These are phyloP conservation scores for Sisor rabdophorus DNA, from an alignment of 2,113 vertebrate species.

Conservation along the genomic window DNA sequence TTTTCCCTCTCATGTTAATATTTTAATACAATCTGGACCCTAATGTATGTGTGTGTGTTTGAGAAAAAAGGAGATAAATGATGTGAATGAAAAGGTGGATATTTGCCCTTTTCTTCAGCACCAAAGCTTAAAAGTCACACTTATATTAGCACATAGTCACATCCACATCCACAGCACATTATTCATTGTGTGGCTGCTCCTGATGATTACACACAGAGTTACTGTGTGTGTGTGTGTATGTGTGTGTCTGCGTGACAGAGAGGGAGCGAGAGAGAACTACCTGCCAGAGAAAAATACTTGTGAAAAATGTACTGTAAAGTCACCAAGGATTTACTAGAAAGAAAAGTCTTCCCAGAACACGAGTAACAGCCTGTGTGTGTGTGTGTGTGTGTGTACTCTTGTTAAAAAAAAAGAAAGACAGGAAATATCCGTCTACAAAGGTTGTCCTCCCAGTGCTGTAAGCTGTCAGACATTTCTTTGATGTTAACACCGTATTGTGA, in stretches of 20 bases:
- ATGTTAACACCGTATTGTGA: constrained; percentile 15
- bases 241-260: constrained; percentile 14
- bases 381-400: constrained; percentile 2
- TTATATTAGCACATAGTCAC: constrained; percentile 19
- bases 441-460: not conserved
- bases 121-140: not conserved
- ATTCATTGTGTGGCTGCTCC: constrained; percentile 2
- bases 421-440: not conserved
- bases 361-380: not conserved
- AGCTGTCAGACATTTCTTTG: constrained; percentile 22
- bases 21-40: not conserved
- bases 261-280: not conserved
- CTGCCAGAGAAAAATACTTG: not conserved
- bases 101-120: constrained; percentile 25
- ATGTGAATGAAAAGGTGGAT: constrained; percentile 10
- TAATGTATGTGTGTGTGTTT: constrained; percentile 22
- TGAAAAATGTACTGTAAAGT: not conserved
- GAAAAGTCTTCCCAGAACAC: not conserved
- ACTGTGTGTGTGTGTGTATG: constrained; percentile 7
- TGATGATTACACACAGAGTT: constrained; percentile 2
- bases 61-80: constrained; percentile 33
- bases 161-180: constrained; percentile 23
- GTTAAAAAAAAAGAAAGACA: constrained; percentile 7
- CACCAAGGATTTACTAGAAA: not conserved
- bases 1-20: too few relatives aligned